Percentiles rank a stretch among this genome's conserved stretches.
phyloP scores from a whole-genome alignment of 92 coral and sea anemone species.

The Virgularia gustaviana region DNA sequence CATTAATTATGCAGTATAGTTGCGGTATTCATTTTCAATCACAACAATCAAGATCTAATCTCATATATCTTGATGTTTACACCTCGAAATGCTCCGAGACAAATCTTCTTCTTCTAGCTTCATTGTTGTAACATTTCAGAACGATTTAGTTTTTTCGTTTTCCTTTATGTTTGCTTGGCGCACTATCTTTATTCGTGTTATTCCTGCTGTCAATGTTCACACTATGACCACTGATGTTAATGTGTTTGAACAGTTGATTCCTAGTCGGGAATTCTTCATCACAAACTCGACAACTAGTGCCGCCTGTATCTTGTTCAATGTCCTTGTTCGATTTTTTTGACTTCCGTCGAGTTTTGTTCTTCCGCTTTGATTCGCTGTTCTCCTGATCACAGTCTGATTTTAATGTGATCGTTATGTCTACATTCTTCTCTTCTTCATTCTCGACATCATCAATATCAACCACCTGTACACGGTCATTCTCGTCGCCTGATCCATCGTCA shows the following conservation, averaged over 20 bases:
- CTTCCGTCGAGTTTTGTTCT: constrained; percentile 24
- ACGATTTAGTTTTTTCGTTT: constrained; percentile 23
- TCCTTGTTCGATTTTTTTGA: constrained; percentile 21
- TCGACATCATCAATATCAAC: constrained; percentile 4
- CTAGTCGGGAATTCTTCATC: constrained; percentile 66
- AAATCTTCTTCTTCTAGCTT: too few relatives aligned
- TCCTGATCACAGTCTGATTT: not conserved
- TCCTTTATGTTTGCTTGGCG: constrained; percentile 51
- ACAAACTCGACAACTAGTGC: constrained; percentile 72
- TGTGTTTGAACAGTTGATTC: constrained; percentile 89
- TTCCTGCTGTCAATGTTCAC: constrained; percentile 49
- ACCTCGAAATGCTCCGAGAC: too few relatives aligned
- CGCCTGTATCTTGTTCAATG: not conserved
- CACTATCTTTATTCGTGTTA: constrained; percentile 16
- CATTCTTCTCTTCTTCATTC: not conserved
- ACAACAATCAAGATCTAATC: not conserved
- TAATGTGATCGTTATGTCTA: not conserved
- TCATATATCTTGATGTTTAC: too few relatives aligned
- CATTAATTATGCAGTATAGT: constrained; percentile 1
- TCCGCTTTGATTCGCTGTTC: constrained; percentile 11
- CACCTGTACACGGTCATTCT: constrained; percentile 38
- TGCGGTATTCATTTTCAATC: not conserved
- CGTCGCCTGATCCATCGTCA: constrained; percentile 57
- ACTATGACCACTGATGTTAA: constrained; percentile 89
- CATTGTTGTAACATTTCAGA: too few relatives aligned